A percentile compares a stretch with the other conserved stretches of the same genome.
phyloP scores from a whole-genome alignment of 2,113 vertebrate species.

The Aleadryas rufinucha region DNA sequence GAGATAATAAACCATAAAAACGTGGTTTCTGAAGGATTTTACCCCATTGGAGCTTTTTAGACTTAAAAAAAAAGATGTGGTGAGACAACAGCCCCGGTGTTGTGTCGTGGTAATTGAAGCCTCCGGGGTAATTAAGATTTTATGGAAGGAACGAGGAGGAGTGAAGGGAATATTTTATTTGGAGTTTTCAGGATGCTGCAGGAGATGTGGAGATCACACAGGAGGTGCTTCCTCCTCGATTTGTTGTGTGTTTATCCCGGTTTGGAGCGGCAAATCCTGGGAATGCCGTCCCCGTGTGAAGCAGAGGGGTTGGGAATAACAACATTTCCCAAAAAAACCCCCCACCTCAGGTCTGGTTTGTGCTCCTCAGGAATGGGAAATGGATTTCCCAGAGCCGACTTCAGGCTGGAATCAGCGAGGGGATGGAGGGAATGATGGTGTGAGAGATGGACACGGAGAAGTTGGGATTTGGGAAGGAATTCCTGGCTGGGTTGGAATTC shows the following conservation, averaged over 20 bases:
- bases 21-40: neutral
- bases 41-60: neutral
- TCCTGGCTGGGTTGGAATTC: neutral
- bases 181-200: neutral
- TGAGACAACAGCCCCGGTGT: neutral
- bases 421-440: neutral
- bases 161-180: neutral
- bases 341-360: fast-evolving
- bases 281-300: neutral
- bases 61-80: neutral
- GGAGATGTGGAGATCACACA: neutral
- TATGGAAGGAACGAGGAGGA: neutral
- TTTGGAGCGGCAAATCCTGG: neutral
- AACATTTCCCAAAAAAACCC: neutral
- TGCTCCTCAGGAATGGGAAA: neutral
- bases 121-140: neutral
- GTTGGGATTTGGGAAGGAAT: neutral
- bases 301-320: neutral
- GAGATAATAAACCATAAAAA: neutral
- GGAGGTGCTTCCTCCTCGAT: neutral
- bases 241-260: neutral
- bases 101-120: neutral
- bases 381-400: neutral
- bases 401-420: neutral
- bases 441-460: fast-evolving